These are phyloP conservation scores for Cynoglossus semilaevis DNA, from an alignment of 2,113 vertebrate genomes.

Conservation along the genomic window DNA sequence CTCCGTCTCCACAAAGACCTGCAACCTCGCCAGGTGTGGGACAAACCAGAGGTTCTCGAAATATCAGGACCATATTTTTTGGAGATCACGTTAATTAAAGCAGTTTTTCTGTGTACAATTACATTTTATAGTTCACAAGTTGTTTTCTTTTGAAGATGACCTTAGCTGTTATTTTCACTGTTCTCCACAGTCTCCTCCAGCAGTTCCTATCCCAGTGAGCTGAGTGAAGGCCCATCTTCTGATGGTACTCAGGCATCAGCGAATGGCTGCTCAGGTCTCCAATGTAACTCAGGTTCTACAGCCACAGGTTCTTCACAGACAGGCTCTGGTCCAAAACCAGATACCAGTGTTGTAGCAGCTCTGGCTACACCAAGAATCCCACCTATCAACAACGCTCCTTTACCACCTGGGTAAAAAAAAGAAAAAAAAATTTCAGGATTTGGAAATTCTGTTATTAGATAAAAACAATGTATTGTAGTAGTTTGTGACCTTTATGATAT, in stretches of 20 bases:
- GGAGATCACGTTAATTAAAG: too few relatives aligned
- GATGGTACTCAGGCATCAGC: constrained; percentile 71
- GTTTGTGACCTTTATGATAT: too few relatives aligned
- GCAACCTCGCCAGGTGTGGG: constrained; percentile 72
- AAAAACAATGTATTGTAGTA: too few relatives aligned
- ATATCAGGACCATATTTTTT: too few relatives aligned
- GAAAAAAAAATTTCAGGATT: background rate
- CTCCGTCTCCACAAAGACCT: constrained; percentile 83
- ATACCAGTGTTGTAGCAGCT: constrained; percentile 27
- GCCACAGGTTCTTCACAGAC: constrained; percentile 67
- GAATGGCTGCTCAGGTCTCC: constrained; percentile 74
- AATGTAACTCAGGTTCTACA: constrained; percentile 61
- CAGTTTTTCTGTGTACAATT: too few relatives aligned
- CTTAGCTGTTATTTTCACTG: background rate
- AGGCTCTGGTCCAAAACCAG: constrained; percentile 71
- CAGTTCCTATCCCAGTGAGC: constrained; percentile 71
- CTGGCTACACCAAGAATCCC: constrained; percentile 59
- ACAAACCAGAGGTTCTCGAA: too few relatives aligned
- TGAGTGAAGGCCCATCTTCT: constrained; percentile 72
- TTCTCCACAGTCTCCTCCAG: constrained; percentile 76
- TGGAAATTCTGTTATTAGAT: too few relatives aligned
- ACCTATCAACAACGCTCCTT: constrained; percentile 80
- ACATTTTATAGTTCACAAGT: too few relatives aligned
- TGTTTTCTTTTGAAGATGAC: too few relatives aligned
- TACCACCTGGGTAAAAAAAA: constrained; percentile 86